Base-by-base conservation (phyloP, 2,113 vertebrate species). In the Microtus ochrogaster region DNA sequence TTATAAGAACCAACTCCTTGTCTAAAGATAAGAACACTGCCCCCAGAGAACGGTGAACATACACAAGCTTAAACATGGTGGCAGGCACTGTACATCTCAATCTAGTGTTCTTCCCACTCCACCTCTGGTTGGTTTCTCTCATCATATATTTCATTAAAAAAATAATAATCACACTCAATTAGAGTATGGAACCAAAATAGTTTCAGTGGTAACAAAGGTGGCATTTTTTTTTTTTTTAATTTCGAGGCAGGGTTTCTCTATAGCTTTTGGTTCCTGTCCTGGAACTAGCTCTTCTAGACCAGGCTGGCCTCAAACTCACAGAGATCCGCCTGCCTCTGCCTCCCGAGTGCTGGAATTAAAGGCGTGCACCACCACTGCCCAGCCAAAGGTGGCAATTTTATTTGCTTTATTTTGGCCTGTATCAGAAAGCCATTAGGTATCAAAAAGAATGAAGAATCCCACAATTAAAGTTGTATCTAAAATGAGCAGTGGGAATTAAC, bases 401-500 rank as follows among this genome's bases (percentile, higher is more conserved):
- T 61, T 94, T 76, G 77, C 36, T 63, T 26, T 73, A 13, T 39
- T 95, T 47, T 92, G 26, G 21, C 49, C 84, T 96, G 87, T 97
- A 7, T 90, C 58, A 78, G 78, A 68, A 96, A 91, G 74, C 22
- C 74, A 83, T 65, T 76, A 30, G 49, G 30, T 47, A 92, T 36
- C 39, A 77, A 93, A 91, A 91, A 28, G 13, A 92, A 41, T 74
- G 7, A 96, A 78, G 61, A 89, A 94, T 90, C 36, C 36, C 52
- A 89, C 88, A 94, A 90, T 87, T 86, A 94, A 41, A 95, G 16
- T 12, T 39, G 36, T 76, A 88, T 76, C 39, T 94, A 92, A 93
- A 94, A 92, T 68, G 93, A 94, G 76, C 5, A 92, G 36, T 41
- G 61, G 78, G 14, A 92, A 97, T 94, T 91, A 96, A 90, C 36